Evolutionary conservation across 1,140 invertebrate species (phyloP), one percentile per base, ranked within the genome.

Genomic region (Cotesia typhae): DNA sequence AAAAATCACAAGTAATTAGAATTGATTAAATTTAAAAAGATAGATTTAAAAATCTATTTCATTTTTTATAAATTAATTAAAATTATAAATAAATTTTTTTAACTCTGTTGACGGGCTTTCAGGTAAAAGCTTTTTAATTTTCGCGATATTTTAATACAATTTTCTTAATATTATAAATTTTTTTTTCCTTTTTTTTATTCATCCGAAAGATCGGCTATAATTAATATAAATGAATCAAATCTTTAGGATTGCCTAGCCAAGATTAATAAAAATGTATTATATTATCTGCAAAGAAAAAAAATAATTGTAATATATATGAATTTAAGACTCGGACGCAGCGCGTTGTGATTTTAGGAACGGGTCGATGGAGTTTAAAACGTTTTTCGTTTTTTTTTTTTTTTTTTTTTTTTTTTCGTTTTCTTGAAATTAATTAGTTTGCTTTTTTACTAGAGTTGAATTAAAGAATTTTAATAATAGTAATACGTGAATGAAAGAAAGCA

Each of bases 391-490:
- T 61, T 57, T 57, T 57, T 57, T 12, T 57, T 6, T 61, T 57
- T 57, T 57, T n/a, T 57, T 12, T 57, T 6, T 61, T 57, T 57
- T 57, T n/a, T 17, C 0, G 17, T 17, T 57, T 57, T 57, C 20
- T 20, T 20, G 67, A 36, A 17, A 69, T 70, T 67, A 67, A 76
- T 73, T 78, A 66, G 38, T 47, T 41, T 66, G 35, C 35, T 66
- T 47, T 66, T 41, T 10, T 20, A 47, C 14, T 7, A 14, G 12
- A n/a, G 4, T 14, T 37, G 6, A 47, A n/a, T 38, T 47, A 9
- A 14, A 37, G 12, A 66, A 47, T n/a, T 14, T 6, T 20, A 61
- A 7, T 20, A 37, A 28, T 12, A 61, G 20, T 61, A 20, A 61
- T 9, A 28, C 55, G 55, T 28, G 35, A 61, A 10, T 76, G 79